Conservation (phyloP, 1,140 invertebrate species). For the Listronotus bonariensis region DNA sequence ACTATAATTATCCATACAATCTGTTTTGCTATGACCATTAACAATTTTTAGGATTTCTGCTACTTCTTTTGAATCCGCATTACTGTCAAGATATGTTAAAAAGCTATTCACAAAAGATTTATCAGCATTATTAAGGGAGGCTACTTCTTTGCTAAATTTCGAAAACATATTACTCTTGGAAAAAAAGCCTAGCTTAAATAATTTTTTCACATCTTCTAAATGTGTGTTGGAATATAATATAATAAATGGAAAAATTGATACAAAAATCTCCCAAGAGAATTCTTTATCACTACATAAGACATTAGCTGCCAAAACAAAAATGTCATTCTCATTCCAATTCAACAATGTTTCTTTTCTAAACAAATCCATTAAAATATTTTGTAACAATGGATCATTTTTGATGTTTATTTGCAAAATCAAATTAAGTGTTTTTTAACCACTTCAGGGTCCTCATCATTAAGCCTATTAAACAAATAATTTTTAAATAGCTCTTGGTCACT, state of each 20-base stretch:
- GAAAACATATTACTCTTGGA: slow-evolving; percentile 41
- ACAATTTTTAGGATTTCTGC: not conserved
- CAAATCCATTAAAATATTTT: slow-evolving; percentile 34
- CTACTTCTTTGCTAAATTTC: slow-evolving; percentile 1
- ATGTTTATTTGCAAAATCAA: slow-evolving; percentile 27
- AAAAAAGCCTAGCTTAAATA: slow-evolving; percentile 39
- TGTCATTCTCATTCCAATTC: slow-evolving; percentile 15
- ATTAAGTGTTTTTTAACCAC: slow-evolving; percentile 60
- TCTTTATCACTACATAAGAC: slow-evolving; percentile 9
- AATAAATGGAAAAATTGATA: slow-evolving; percentile 63
- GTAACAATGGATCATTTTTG: slow-evolving; percentile 25
- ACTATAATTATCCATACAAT: slow-evolving; percentile 44
- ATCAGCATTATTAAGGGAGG: slow-evolving; percentile 1
- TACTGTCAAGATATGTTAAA: slow-evolving; percentile 3
- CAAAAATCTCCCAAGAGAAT: slow-evolving; percentile 47
- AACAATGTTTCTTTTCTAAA: slow-evolving; percentile 25
- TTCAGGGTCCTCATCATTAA: slow-evolving; percentile 62
- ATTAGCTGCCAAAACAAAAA: slow-evolving; percentile 9
- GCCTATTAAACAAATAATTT: slow-evolving; percentile 62
- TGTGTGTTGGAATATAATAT: slow-evolving; percentile 61
- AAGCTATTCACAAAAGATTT: not conserved
- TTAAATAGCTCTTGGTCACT: slow-evolving; percentile 60
- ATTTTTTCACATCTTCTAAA: slow-evolving; percentile 57
- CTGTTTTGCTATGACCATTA: not conserved
- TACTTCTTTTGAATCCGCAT: not conserved